These are phyloP conservation scores for Numenius arquata DNA, from an alignment of 2,113 vertebrate species.

Conservation along the genomic window DNA sequence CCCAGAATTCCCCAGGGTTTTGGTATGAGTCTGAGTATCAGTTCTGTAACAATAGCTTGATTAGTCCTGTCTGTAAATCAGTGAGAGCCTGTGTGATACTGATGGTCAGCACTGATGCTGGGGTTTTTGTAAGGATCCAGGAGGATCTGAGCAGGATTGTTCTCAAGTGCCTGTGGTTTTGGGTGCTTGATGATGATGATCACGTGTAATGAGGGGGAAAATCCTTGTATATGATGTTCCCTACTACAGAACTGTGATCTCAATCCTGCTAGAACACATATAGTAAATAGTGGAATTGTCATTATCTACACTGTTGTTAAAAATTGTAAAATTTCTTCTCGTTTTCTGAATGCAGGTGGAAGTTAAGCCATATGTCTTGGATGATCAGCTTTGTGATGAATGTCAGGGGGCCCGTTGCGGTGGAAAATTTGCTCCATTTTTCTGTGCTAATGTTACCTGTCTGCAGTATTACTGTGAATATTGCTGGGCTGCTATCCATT, in stretches of 20 bases:
- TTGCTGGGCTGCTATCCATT: slow-evolving; percentile 99
- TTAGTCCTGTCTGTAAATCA: background rate
- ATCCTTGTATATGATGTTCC: background rate
- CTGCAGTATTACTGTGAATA: slow-evolving; percentile 99
- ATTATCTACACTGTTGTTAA: background rate
- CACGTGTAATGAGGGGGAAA: background rate
- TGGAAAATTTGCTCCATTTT: slow-evolving; percentile 98
- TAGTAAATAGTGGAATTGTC: background rate
- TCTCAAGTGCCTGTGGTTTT: background rate
- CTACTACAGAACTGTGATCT: background rate
- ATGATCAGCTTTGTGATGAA: slow-evolving; percentile 99
- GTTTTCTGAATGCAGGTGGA: slow-evolving; percentile 85
- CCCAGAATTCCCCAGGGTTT: background rate
- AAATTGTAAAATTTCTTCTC: background rate
- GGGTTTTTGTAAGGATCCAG: background rate
- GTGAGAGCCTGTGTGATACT: background rate
- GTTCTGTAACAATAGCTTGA: background rate
- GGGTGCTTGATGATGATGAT: background rate
- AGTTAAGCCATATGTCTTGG: slow-evolving; percentile 99
- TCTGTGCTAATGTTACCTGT: slow-evolving; percentile 99
- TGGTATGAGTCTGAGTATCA: background rate
- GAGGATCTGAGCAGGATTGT: background rate
- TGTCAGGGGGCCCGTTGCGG: slow-evolving; percentile 99
- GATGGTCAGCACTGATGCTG: background rate
- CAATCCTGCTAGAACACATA: background rate